These are phyloP conservation scores for Leptinotarsa lineolata DNA, from an alignment of 1,140 invertebrate species.

Conservation along the genomic window DNA sequence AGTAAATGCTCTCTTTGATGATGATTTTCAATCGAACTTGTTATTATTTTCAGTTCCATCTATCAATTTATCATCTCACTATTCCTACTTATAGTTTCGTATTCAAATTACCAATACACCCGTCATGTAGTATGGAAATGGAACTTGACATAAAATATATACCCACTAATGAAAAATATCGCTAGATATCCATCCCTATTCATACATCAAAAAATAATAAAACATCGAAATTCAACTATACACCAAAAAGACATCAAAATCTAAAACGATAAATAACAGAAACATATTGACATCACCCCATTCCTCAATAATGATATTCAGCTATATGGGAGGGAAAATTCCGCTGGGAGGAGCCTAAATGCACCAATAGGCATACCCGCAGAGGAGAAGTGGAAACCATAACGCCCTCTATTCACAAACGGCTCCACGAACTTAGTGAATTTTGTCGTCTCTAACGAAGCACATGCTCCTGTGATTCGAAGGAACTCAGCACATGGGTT, in stretches of 20 bases:
- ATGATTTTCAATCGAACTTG: too few species aligned
- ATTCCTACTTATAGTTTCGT: too few species aligned
- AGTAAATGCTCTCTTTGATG: too few species aligned
- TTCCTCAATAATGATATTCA: slow-evolving; percentile 53
- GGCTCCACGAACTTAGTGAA: slow-evolving; percentile 9
- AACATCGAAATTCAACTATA: slow-evolving; percentile 50
- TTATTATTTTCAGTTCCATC: too few species aligned
- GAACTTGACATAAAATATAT: too few species aligned
- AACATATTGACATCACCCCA: slow-evolving; percentile 54
- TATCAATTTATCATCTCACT: too few species aligned
- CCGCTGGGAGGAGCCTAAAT: slow-evolving; percentile 29
- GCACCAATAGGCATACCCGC: slow-evolving; percentile 30
- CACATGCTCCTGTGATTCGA: slow-evolving; percentile 11
- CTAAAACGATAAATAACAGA: slow-evolving; percentile 52
- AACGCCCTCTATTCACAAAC: slow-evolving; percentile 34
- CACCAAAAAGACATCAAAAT: slow-evolving; percentile 50
- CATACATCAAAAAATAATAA: slow-evolving; percentile 52
- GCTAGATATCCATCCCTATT: slow-evolving; percentile 33
- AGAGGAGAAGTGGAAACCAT: slow-evolving; percentile 17
- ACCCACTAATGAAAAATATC: neutral
- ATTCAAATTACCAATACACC: too few species aligned
- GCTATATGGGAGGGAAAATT: slow-evolving; percentile 36
- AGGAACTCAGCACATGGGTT: slow-evolving; percentile 1
- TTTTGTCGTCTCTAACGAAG: neutral
- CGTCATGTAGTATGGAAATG: too few species aligned